Evolutionary conservation across 2,797 vertebrate genomes (phyloP).

Genomic region (Melanotaenia boesemani): DNA sequence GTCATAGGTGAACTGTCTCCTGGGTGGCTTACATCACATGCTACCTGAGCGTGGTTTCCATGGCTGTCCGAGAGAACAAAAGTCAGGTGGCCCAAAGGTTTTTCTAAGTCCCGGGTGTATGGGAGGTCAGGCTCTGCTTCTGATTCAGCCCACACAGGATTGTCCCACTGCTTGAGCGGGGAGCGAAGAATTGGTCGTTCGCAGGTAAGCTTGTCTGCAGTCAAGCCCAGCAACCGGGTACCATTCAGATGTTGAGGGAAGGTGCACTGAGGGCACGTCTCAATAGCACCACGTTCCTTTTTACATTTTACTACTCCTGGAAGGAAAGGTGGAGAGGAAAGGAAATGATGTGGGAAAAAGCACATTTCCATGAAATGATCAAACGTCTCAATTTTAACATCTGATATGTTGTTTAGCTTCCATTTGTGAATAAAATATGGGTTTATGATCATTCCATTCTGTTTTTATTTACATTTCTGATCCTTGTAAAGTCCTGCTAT

Average conservation of each 20-base stretch:
- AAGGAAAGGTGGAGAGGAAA: slow-evolving; percentile 8
- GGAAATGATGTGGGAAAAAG: not conserved
- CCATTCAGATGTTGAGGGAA: slow-evolving; percentile 80
- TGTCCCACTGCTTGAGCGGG: slow-evolving; percentile 80
- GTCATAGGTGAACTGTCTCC: slow-evolving; percentile 69
- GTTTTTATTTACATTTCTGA: no score
- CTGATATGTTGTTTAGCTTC: not conserved
- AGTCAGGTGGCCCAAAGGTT: slow-evolving; percentile 79
- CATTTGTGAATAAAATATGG: no score
- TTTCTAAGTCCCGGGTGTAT: slow-evolving; percentile 81
- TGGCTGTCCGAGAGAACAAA: slow-evolving; percentile 85
- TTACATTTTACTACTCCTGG: slow-evolving; percentile 86
- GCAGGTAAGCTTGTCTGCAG: slow-evolving; percentile 75
- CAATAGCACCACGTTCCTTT: slow-evolving; percentile 79
- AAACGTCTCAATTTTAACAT: no score
- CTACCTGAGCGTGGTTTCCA: slow-evolving; percentile 82
- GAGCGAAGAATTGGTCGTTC: slow-evolving; percentile 78
- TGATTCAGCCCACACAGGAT: slow-evolving; percentile 76
- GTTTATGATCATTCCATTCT: no score
- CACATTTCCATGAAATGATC: not conserved
- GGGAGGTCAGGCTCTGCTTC: slow-evolving; percentile 83
- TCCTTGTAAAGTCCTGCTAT: no score
- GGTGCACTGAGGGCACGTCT: slow-evolving; percentile 79
- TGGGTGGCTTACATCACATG: slow-evolving; percentile 79
- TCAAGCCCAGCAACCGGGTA: slow-evolving; percentile 72